These are phyloP conservation scores for Lucilia sericata DNA, from an alignment of 1,140 invertebrate species.

Conservation along the genomic window DNA sequence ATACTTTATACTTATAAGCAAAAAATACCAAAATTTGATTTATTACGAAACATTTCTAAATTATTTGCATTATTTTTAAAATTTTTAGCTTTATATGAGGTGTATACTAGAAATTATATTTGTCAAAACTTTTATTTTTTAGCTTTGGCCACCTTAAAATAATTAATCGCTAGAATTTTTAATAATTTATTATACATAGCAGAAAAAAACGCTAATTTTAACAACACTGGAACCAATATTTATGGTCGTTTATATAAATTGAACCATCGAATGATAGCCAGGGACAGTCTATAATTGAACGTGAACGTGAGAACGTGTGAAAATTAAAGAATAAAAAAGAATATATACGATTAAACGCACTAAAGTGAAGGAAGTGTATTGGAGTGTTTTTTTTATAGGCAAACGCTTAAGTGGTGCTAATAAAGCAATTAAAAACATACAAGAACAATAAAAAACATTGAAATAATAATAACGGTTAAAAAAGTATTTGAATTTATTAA, in stretches of 20 bases:
- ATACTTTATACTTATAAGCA: no score
- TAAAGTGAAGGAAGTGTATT: not conserved
- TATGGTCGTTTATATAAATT: conserved; percentile 14
- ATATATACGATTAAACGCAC: not conserved
- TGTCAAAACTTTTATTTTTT: no score
- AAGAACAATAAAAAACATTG: not conserved
- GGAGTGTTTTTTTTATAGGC: not conserved
- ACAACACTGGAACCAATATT: not conserved
- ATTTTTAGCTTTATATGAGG: no score
- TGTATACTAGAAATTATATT: no score
- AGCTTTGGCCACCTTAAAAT: no score
- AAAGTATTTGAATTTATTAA: not conserved
- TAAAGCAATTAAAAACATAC: conserved; percentile 29
- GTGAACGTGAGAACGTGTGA: conserved; percentile 25
- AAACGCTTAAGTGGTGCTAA: not conserved
- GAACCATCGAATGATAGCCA: conserved; percentile 35
- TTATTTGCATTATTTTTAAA: no score
- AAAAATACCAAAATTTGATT: no score
- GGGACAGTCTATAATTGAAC: not conserved
- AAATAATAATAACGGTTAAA: not conserved
- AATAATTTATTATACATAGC: no score
- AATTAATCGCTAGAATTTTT: no score
- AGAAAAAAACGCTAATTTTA: no score
- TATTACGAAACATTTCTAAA: no score
- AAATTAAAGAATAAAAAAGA: conserved; percentile 3